phyloP scores from a whole-genome alignment of 2,797 vertebrate species.

The Poeciliopsis gracilis region DNA sequence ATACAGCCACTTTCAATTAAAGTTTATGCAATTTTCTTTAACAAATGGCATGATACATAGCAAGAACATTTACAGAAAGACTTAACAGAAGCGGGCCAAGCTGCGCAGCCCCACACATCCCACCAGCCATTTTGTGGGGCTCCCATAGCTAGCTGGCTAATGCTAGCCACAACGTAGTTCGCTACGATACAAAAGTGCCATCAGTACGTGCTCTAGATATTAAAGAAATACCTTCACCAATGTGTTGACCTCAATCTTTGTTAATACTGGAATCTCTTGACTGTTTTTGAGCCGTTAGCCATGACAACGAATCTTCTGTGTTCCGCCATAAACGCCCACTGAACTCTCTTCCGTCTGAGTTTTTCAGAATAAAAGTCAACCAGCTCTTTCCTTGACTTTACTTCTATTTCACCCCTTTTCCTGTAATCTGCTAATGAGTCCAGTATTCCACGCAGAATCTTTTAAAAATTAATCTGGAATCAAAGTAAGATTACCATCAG shows the following conservation, averaged over 20 bases:
- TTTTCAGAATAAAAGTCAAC: background rate
- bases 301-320: background rate
- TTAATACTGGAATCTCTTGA: background rate
- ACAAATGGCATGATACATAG: background rate
- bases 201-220: background rate
- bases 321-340: background rate
- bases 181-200: background rate
- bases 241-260: background rate
- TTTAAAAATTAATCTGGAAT: too few relatives aligned
- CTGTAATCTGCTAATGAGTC: background rate
- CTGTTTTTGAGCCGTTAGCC: background rate
- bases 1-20: background rate
- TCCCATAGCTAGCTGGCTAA: background rate
- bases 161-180: background rate
- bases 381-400: background rate
- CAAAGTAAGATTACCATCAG: too few relatives aligned
- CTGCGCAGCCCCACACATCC: background rate
- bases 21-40: background rate
- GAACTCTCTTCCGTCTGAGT: background rate
- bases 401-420: background rate
- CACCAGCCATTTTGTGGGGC: background rate
- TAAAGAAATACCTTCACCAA: constrained; percentile 50
- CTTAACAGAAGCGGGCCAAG: background rate
- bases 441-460: background rate
- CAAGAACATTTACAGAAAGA: background rate